Conservation (phyloP, 2,888 invertebrate genomes). For the Willowsia nigromaculata region DNA sequence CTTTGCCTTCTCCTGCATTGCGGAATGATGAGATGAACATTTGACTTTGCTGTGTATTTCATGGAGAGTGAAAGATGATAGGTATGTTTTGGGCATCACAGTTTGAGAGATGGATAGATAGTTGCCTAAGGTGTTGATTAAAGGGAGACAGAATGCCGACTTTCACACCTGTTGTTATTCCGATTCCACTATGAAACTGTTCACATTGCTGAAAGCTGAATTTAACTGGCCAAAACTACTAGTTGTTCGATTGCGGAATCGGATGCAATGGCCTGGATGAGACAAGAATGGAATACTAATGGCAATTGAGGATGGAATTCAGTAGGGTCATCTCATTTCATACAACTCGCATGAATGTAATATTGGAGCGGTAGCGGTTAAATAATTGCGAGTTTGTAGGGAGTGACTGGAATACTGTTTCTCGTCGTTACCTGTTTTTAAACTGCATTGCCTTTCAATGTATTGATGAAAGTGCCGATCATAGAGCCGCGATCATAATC, state of each 20-base stretch:
- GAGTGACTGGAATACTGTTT: too few species aligned
- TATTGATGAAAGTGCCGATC: too few species aligned
- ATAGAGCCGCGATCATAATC: too few species aligned
- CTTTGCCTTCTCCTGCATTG: not conserved
- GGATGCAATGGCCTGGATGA: not conserved
- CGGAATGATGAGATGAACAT: slow-evolving; percentile 36
- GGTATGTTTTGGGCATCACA: slow-evolving; percentile 25
- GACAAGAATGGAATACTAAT: not conserved
- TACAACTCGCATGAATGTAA: too few species aligned
- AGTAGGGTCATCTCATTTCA: too few species aligned
- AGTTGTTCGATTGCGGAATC: too few species aligned
- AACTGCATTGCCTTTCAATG: too few species aligned
- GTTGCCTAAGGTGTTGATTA: slow-evolving; percentile 79
- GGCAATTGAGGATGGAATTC: too few species aligned
- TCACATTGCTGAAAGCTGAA: slow-evolving; percentile 36
- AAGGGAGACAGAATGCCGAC: slow-evolving; percentile 78
- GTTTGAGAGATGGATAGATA: slow-evolving; percentile 69
- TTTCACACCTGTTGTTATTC: slow-evolving; percentile 77
- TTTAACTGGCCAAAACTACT: slow-evolving; percentile 20
- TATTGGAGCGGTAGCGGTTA: too few species aligned
- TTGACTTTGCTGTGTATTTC: slow-evolving; percentile 67
- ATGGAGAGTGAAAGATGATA: slow-evolving; percentile 7
- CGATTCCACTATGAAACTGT: slow-evolving; percentile 36
- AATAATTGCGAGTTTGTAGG: too few species aligned
- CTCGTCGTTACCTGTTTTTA: too few species aligned